Conservation (phyloP, 2,797 vertebrate genomes). For the Pangasius macronema region DNA sequence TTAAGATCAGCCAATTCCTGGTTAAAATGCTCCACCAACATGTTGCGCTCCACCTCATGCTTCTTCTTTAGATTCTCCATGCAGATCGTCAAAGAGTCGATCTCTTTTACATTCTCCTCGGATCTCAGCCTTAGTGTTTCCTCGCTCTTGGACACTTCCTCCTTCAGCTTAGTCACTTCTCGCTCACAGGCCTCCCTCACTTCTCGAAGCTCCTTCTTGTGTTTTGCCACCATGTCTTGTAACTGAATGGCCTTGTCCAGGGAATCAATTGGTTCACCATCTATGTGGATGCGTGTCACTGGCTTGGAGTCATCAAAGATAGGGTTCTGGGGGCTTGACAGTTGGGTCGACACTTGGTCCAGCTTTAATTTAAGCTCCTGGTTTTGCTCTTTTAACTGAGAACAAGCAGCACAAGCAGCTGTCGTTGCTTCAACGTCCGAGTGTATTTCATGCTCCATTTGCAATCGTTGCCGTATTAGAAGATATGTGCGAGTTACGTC, state of each 20-base stretch:
- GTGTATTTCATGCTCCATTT: conserved; percentile 59
- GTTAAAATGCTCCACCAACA: conserved; percentile 65
- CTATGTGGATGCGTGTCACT: conserved; percentile 63
- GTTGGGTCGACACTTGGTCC: conserved; percentile 59
- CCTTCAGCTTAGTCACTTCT: conserved; percentile 69
- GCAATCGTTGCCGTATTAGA: conserved; percentile 63
- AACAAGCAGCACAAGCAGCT: conserved; percentile 66
- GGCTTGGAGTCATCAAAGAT: conserved; percentile 41
- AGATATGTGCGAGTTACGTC: conserved; percentile 70
- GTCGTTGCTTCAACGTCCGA: conserved; percentile 34
- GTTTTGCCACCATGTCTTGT: conserved; percentile 69
- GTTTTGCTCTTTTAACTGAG: conserved; percentile 64
- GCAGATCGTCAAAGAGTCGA: conserved; percentile 70
- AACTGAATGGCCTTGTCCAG: conserved; percentile 70
- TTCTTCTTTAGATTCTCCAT: conserved; percentile 77
- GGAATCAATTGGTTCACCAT: conserved; percentile 70
- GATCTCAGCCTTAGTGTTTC: conserved; percentile 68
- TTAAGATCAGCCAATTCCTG: conserved; percentile 72
- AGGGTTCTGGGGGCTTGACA: conserved; percentile 53
- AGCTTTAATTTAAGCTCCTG: conserved; percentile 64
- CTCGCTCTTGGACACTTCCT: conserved; percentile 64
- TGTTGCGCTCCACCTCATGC: conserved; percentile 67
- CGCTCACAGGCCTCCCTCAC: conserved; percentile 71
- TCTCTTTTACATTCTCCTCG: conserved; percentile 76
- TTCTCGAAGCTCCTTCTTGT: conserved; percentile 72